Evolutionary conservation across 2,113 vertebrate genomes (phyloP).

Genomic region (Calyptomena viridis): DNA sequence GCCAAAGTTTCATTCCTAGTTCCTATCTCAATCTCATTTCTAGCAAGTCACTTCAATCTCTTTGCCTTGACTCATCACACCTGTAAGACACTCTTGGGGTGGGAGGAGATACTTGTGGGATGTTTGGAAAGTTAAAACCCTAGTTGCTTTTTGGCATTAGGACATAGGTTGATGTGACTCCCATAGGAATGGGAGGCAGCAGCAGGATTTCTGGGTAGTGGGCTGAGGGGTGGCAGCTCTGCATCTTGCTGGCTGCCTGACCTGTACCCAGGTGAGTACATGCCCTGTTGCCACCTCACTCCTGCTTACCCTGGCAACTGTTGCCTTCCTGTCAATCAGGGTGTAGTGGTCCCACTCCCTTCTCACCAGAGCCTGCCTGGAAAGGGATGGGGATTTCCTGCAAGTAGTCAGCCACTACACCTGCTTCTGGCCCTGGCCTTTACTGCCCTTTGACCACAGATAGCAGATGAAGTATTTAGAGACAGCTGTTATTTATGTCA

Average conservation of each 20-base stretch:
- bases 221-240: background rate
- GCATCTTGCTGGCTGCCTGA: background rate
- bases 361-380: background rate
- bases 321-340: background rate
- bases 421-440: background rate
- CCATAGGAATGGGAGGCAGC: background rate
- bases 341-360: background rate
- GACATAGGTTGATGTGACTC: background rate
- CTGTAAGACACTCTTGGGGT: background rate
- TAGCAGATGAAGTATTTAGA: background rate
- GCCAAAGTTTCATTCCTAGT: background rate
- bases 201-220: background rate
- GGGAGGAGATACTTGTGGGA: background rate
- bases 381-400: background rate
- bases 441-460: background rate
- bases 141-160: background rate
- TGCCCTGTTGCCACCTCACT: background rate
- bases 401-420: background rate
- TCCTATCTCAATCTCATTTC: background rate
- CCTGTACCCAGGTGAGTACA: background rate
- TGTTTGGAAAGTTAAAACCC: background rate
- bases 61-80: background rate
- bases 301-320: background rate
- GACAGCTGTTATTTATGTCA: constrained; percentile 16
- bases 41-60: background rate